phyloP scores from a whole-genome alignment of 2,888 invertebrate genomes.

The Euzophera pinguis region DNA sequence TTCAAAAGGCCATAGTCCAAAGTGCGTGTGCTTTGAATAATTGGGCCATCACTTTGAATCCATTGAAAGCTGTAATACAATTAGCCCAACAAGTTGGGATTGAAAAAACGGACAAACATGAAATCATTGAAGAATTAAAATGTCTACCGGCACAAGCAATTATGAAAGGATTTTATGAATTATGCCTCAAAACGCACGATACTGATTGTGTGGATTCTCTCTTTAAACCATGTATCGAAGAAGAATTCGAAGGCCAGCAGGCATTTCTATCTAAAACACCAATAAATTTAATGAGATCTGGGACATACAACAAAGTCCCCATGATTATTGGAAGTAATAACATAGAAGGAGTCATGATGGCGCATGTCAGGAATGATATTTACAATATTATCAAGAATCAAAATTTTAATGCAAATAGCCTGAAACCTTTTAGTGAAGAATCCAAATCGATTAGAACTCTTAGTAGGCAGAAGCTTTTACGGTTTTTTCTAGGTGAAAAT shows the following conservation, averaged over 20 bases:
- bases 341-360: slow-evolving; percentile 50
- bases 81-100: slow-evolving; percentile 53
- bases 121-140: slow-evolving; percentile 57
- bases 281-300: slow-evolving; percentile 53
- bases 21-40: slow-evolving; percentile 65
- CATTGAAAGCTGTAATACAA: slow-evolving; percentile 42
- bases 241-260: slow-evolving; percentile 64
- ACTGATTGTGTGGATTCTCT: slow-evolving; percentile 43
- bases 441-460: slow-evolving; percentile 36
- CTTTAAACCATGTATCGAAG: slow-evolving; percentile 67
- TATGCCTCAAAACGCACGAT: slow-evolving; percentile 25
- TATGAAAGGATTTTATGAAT: slow-evolving; percentile 38
- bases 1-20: slow-evolving; percentile 70
- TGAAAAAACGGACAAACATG: slow-evolving; percentile 38
- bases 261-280: slow-evolving; percentile 65
- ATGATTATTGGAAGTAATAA: slow-evolving; percentile 67
- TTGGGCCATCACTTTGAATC: slow-evolving; percentile 61
- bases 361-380: slow-evolving; percentile 42
- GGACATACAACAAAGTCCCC: slow-evolving; percentile 65
- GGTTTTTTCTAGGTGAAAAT: slow-evolving; percentile 59
- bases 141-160: slow-evolving; percentile 40
- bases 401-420: slow-evolving; percentile 47
- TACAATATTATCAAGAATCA: slow-evolving; percentile 54
- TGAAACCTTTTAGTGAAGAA: slow-evolving; percentile 52
- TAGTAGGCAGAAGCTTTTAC: slow-evolving; percentile 54